These are phyloP conservation scores for Bacillus rossius DNA, from an alignment of 1,140 invertebrate species.

Conservation along the genomic window DNA sequence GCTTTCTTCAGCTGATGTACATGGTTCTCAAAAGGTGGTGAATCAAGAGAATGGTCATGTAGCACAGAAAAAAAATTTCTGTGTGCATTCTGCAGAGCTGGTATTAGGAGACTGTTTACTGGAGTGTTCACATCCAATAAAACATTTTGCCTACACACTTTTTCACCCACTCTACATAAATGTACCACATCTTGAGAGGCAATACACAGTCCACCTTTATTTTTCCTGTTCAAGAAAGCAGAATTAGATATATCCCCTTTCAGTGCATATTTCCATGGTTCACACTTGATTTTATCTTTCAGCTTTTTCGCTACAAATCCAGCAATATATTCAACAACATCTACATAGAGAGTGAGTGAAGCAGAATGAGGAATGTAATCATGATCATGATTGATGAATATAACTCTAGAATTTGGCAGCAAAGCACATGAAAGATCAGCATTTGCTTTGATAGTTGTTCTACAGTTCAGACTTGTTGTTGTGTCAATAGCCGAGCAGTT, in stretches of 20 bases:
- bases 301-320: conserved; percentile 1
- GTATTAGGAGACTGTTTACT: not conserved
- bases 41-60: not conserved
- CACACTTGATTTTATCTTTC: not conserved
- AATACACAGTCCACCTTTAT: conserved; percentile 6
- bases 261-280: not conserved
- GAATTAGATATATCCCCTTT: not conserved
- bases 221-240: not conserved
- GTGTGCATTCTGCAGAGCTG: not conserved
- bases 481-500: not conserved
- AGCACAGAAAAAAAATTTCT: not conserved
- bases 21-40: not conserved
- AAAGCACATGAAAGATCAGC: no score
- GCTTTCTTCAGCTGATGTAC: not conserved
- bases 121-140: not conserved
- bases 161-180: not conserved
- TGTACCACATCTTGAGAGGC: not conserved
- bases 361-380: not conserved
- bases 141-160: not conserved
- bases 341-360: not conserved
- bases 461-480: not conserved
- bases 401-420: not conserved
- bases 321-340: conserved; percentile 7
- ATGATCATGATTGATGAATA: not conserved
- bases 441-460: not conserved